phyloP scores from a whole-genome alignment of 2,797 vertebrate species.

The Sebastes iracundus region DNA sequence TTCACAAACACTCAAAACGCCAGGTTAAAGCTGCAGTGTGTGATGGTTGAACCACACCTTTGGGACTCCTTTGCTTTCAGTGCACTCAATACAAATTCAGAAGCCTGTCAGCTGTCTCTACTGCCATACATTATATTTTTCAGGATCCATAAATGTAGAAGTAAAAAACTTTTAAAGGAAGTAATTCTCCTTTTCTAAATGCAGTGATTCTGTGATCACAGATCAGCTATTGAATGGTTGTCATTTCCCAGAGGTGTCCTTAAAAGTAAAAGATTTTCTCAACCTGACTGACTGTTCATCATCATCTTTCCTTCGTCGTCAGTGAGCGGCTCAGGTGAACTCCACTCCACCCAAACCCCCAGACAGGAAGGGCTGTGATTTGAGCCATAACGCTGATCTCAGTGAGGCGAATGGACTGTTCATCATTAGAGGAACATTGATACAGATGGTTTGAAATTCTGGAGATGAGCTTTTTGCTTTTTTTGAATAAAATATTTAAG shows the following conservation, averaged over 20 bases:
- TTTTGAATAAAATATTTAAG: slow-evolving; percentile 86
- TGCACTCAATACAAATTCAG: neutral
- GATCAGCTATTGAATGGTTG: neutral
- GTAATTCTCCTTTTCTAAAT: neutral
- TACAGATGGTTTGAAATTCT: slow-evolving; percentile 85
- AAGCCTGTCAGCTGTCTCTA: neutral
- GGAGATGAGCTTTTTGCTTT: slow-evolving; percentile 73
- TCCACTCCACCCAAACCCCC: neutral
- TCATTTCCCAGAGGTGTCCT: neutral
- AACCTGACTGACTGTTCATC: neutral
- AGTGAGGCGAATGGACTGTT: slow-evolving; percentile 20
- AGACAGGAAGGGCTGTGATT: slow-evolving; percentile 4
- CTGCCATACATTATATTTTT: neutral
- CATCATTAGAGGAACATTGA: slow-evolving; percentile 58
- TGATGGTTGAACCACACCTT: neutral
- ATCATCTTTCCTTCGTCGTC: neutral
- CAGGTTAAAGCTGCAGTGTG: neutral
- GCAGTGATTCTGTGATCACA: neutral
- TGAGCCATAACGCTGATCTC: slow-evolving; percentile 24
- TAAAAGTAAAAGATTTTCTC: neutral
- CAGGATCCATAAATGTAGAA: neutral
- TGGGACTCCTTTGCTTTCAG: neutral
- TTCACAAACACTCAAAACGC: neutral
- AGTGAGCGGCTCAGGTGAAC: slow-evolving; percentile 8
- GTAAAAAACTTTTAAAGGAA: neutral